phyloP scores from a whole-genome alignment of 2,113 vertebrate species.

The Chlorodrepanis virens region DNA sequence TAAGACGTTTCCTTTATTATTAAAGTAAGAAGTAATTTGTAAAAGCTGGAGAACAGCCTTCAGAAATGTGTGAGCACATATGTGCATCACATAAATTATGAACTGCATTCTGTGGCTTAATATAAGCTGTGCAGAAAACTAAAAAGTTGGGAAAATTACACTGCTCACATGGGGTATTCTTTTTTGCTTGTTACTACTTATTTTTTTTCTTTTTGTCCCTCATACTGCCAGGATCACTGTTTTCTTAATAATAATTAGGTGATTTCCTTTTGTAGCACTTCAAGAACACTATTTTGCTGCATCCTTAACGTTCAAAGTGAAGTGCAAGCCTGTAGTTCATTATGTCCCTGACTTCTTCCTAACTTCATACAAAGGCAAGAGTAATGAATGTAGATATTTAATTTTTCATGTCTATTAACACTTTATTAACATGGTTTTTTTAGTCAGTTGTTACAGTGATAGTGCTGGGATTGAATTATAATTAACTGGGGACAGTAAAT shows the following conservation, averaged over 20 bases:
- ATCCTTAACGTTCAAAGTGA: neutral
- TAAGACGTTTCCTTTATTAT: neutral
- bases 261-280: neutral
- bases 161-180: neutral
- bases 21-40: neutral
- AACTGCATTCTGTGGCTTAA: neutral
- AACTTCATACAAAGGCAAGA: neutral
- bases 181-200: neutral
- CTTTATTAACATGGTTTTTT: neutral
- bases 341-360: neutral
- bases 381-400: neutral
- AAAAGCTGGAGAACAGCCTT: neutral
- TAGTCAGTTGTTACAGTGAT: neutral
- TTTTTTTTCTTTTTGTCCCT: rapidly evolving
- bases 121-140: neutral
- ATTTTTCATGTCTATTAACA: neutral
- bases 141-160: neutral
- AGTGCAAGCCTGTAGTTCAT: neutral
- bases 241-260: neutral
- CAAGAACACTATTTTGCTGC: neutral
- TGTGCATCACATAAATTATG: neutral
- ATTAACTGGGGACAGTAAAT: neutral
- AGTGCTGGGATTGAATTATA: neutral
- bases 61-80: neutral
- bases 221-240: neutral